Evolutionary conservation across 2,797 vertebrate genomes (phyloP), one percentile per base, ranked within the genome.

Genomic region (Parauchenoglanis ngamensis): DNA sequence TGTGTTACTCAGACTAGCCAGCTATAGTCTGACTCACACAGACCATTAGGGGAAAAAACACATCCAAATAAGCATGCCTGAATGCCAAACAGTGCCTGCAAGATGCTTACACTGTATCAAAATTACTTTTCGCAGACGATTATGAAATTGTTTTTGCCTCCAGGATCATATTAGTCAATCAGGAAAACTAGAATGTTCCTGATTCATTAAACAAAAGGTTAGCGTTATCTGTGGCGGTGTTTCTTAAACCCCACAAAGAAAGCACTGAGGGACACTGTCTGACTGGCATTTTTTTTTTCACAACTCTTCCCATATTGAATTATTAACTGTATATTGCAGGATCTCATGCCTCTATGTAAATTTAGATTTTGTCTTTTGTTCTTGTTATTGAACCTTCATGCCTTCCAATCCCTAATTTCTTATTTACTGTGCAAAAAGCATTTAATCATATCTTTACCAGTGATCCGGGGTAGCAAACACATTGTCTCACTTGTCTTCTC

Each of bases 61-160:
- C 63, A 83, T 83, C 46, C n/a, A 68, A 70, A 54, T 83, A 70
- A 57, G 77, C 77, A 82, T 46, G 31, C 35, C 44, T 82, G 68
- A 82, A 88, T 76, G 61, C 31, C 57, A 76, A 67, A 78, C 28
- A 12, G 44, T 52, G 25, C 23, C 82, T 49, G 52, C n/a, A 52
- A 82, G 80, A 73, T 61, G 67, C 28, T 70, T 68, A 83, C 28
- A 25, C 28, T 56, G 49, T 40, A 77, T 40, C 61, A 54, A 77
- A 83, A 84, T 35, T 44, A 54, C 59, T 63, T 52, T 52, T 54
- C 35, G 7, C 59, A 85, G 78, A 82, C 2, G 35, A 85, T 75
- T 81, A 52, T 73, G 57, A 85, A 75, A 85, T 85, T 56, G 77
- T 85, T 87, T 70, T 87, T 68, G 75, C 40, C 57, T 88, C 52